Conservation (phyloP, 1,140 invertebrate genomes). For the Subanguina moxae region DNA sequence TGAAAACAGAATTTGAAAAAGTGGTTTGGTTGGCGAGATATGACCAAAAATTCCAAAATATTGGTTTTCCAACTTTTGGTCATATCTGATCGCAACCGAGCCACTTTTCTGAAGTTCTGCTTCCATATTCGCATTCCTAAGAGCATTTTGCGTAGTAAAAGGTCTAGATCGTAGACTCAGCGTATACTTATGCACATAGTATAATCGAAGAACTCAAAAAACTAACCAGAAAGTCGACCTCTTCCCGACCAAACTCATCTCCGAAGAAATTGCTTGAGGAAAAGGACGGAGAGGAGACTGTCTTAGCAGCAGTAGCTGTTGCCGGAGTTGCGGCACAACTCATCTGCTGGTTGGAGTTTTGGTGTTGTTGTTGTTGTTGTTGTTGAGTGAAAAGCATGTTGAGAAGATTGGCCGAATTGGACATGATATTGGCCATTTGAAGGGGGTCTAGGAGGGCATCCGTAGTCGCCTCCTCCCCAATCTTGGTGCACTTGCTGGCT, state of each 20-base stretch:
- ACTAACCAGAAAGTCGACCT: neutral
- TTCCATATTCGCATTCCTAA: too few relatives aligned
- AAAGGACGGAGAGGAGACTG: neutral
- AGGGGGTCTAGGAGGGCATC: neutral
- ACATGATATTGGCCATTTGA: neutral
- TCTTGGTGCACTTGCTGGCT: neutral
- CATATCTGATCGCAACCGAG: too few relatives aligned
- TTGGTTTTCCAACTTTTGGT: too few relatives aligned
- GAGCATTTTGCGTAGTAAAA: neutral
- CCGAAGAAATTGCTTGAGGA: neutral
- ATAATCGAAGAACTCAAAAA: too few relatives aligned
- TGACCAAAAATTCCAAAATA: too few relatives aligned
- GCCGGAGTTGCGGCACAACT: too few relatives aligned
- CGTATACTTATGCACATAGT: too few relatives aligned
- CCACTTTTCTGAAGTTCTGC: too few relatives aligned
- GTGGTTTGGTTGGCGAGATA: too few relatives aligned
- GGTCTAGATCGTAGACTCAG: too few relatives aligned
- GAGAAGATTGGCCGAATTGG: neutral
- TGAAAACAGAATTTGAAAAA: too few relatives aligned
- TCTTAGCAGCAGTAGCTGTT: too few relatives aligned
- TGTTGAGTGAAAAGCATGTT: neutral
- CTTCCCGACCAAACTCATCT: neutral
- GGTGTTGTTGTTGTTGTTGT: neutral
- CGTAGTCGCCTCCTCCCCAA: neutral
- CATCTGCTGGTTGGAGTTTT: neutral